Percentiles rank a stretch among this genome's conserved stretches.
phyloP scores from a whole-genome alignment of 2,888 invertebrate species.

The Drosophila kanekoi region DNA sequence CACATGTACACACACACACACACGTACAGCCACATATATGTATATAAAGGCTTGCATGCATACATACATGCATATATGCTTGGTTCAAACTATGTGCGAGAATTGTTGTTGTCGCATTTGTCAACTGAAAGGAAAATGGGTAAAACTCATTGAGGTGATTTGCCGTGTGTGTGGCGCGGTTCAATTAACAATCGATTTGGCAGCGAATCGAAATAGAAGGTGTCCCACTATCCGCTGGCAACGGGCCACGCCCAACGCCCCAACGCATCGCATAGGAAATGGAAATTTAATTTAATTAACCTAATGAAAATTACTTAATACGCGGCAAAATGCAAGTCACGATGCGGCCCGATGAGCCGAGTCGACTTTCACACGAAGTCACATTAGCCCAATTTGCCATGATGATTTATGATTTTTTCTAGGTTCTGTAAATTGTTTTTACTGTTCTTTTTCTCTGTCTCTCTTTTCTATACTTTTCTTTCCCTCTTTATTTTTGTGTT shows the following conservation, averaged over 20 bases:
- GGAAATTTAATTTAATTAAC: slow-evolving; percentile 69
- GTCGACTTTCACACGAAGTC: slow-evolving; percentile 68
- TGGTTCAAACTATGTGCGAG: slow-evolving; percentile 48
- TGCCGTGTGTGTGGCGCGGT: slow-evolving; percentile 36
- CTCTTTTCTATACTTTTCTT: slow-evolving; percentile 14
- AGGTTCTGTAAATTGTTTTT: slow-evolving; percentile 76
- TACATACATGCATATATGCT: slow-evolving; percentile 35
- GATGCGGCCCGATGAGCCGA: slow-evolving; percentile 17
- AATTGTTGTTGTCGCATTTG: slow-evolving; percentile 66
- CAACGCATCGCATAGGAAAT: slow-evolving; percentile 48
- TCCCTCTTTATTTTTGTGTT: neutral
- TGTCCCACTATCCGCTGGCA: slow-evolving; percentile 14
- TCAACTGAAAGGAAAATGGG: slow-evolving; percentile 79
- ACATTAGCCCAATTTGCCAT: slow-evolving; percentile 75
- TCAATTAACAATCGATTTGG: slow-evolving; percentile 45
- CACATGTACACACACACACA: slow-evolving; percentile 42
- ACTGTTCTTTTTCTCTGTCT: slow-evolving; percentile 24
- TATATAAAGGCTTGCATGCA: slow-evolving; percentile 17
- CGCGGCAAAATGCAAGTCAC: slow-evolving; percentile 37
- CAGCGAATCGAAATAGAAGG: slow-evolving; percentile 21
- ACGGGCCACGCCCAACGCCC: slow-evolving; percentile 38
- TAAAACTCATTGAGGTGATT: slow-evolving; percentile 63
- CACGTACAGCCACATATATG: slow-evolving; percentile 20
- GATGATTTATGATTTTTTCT: slow-evolving; percentile 76
- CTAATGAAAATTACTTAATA: slow-evolving; percentile 71